Evolutionary conservation across 2,888 invertebrate genomes (phyloP).

Genomic region (Bimastos eiseni): DNA sequence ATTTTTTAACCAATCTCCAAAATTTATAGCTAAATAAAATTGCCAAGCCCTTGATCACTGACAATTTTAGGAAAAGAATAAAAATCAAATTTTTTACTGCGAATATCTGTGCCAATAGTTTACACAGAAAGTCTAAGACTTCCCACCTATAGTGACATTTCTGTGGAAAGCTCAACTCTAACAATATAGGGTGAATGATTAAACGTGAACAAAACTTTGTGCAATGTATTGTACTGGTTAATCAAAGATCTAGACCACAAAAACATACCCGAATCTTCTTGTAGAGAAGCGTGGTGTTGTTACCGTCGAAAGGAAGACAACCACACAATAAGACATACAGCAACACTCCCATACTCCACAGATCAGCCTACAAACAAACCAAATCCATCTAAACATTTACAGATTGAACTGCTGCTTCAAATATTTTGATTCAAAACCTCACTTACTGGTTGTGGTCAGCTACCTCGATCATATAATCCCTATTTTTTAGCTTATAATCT

Average conservation of each 20-base stretch:
- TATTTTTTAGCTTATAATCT: too few species aligned
- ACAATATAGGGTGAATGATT: neutral
- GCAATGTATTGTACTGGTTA: neutral
- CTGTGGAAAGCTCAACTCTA: neutral
- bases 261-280: constrained; percentile 72
- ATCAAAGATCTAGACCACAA: neutral
- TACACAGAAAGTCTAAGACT: neutral
- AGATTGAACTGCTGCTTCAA: too few species aligned
- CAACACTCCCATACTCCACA: constrained; percentile 83
- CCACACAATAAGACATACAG: constrained; percentile 78
- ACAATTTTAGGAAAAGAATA: neutral
- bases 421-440: too few species aligned
- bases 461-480: too few species aligned
- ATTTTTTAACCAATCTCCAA: too few species aligned
- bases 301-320: constrained; percentile 79
- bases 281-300: constrained; percentile 72
- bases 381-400: too few species aligned
- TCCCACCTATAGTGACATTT: neutral
- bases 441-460: too few species aligned
- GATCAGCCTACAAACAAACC: constrained; percentile 69
- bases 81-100: neutral
- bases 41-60: neutral
- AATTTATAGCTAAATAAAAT: neutral
- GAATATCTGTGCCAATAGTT: neutral
- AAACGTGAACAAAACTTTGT: neutral